Percentiles rank a stretch among this genome's conserved stretches.
Evolutionary conservation across 2,888 invertebrate genomes (phyloP).

Genomic region (Gandaritis pyraliata): DNA sequence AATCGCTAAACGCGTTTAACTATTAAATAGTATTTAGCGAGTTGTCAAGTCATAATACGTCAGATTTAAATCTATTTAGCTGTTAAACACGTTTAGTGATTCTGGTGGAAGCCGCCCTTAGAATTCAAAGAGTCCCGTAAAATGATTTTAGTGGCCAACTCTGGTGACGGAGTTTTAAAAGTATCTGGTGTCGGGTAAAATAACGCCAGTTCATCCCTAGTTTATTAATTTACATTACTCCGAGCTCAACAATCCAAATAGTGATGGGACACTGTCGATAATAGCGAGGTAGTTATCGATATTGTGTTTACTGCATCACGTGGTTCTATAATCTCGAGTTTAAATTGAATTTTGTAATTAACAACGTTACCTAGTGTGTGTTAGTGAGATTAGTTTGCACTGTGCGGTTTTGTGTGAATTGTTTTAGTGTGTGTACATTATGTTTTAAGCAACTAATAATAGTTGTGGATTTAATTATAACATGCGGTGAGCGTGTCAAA

Average conservation of each 20-base stretch:
- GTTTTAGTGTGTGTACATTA: constrained; percentile 18
- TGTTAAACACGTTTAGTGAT: too few species aligned
- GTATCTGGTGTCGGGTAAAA: too few species aligned
- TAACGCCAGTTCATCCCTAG: not conserved
- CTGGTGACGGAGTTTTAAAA: too few species aligned
- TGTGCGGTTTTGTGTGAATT: constrained; percentile 34
- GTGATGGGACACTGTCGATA: constrained; percentile 46
- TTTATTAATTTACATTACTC: constrained; percentile 7
- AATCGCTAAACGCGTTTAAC: too few species aligned
- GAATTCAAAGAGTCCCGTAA: too few species aligned
- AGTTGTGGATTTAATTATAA: constrained; percentile 14
- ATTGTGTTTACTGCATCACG: constrained; percentile 1
- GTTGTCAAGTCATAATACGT: too few species aligned
- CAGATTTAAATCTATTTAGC: too few species aligned
- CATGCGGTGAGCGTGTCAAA: constrained; percentile 18
- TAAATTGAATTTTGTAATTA: constrained; percentile 51
- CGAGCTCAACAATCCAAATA: constrained; percentile 31
- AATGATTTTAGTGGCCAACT: too few species aligned
- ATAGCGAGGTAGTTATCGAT: constrained; percentile 42
- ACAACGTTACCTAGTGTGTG: constrained; percentile 33
- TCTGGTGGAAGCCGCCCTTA: too few species aligned
- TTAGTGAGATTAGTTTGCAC: constrained; percentile 38
- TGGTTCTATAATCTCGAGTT: constrained; percentile 40
- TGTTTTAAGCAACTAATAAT: constrained; percentile 19
- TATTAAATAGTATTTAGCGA: too few species aligned